Base-by-base conservation (phyloP, 2,797 vertebrate species). In the Intellagama lesueurii region DNA sequence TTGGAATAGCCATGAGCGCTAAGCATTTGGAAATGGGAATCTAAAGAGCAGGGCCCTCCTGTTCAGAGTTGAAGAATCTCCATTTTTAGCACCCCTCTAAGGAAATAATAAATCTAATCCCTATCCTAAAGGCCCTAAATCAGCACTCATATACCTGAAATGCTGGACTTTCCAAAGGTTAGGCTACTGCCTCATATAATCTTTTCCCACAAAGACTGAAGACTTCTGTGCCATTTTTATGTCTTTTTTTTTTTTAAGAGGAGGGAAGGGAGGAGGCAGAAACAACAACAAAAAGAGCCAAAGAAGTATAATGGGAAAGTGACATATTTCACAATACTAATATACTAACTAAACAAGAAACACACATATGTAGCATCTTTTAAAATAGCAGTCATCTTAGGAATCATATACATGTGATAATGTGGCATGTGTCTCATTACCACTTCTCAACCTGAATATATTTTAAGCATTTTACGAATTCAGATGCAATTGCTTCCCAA, bases 381-480 rank as follows among this genome's bases (percentile, higher is more conserved):
- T 47, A 82, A 88, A 88, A 82, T 66, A 88, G 70, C 49, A 82
- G 14, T 66, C 52, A 80, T 22, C 30, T 76, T 26, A 82, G 40
- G 28, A 66, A 76, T 32, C 30, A 40, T 76, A 70, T 35, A 82
- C 56, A 76, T 76, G 75, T 88, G 87, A 76, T 66, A 49, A 76
- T 83, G 40, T 83, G 80, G 35, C 28, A 88, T 64, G 80, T 68
- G 35, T 83, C 81, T 83, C 60, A 49, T 88, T 88, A 83, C 0
- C 16, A 1, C 87, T 91, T 86, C 19, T 76, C 3, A 77, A 70
- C 17, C 7, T 83, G 86, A 91, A 30, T 44, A 80, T 75, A 81
- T 7, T 30, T 91, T 30, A 56, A 66, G 12, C 3, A 81, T 64
- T 32, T 24, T 66, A 8, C 28, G 76, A 91, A 87, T 56, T 0